Conservation (phyloP, 1,140 invertebrate species). For the Caerostris extrusa region DNA sequence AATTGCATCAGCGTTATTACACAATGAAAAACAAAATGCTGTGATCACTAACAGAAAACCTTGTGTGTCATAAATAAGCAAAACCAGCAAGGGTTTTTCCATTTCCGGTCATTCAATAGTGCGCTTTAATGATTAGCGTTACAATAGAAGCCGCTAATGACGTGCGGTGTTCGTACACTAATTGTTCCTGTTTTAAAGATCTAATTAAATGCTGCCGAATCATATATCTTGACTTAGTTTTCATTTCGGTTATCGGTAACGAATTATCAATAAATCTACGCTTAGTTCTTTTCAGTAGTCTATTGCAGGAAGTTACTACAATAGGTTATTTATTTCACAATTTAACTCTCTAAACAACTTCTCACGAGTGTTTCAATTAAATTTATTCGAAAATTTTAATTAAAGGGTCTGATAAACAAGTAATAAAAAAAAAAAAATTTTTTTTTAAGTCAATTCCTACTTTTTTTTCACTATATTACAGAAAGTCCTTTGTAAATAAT, state of each 20-base stretch:
- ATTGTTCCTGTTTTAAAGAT: background rate
- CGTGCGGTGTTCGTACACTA: background rate
- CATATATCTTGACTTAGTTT: background rate
- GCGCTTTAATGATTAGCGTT: conserved; percentile 16
- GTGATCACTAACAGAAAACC: background rate
- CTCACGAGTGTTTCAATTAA: no score
- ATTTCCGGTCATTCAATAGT: conserved; percentile 37
- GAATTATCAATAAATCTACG: background rate
- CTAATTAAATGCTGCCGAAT: background rate
- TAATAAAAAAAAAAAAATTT: no score
- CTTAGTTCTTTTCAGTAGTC: background rate
- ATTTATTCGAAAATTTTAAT: no score
- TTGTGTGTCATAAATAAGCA: conserved; percentile 7
- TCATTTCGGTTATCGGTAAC: background rate
- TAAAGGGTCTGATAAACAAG: no score
- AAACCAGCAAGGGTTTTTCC: background rate
- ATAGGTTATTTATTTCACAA: no score
- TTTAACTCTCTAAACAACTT: no score
- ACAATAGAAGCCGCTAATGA: background rate
- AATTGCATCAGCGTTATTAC: conserved; percentile 7
- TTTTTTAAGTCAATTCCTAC: no score
- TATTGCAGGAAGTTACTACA: no score
- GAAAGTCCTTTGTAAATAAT: no score
- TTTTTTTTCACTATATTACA: no score
- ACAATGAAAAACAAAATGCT: background rate